Conservation (phyloP, 2,113 vertebrate species). For the Globicephala melas region DNA sequence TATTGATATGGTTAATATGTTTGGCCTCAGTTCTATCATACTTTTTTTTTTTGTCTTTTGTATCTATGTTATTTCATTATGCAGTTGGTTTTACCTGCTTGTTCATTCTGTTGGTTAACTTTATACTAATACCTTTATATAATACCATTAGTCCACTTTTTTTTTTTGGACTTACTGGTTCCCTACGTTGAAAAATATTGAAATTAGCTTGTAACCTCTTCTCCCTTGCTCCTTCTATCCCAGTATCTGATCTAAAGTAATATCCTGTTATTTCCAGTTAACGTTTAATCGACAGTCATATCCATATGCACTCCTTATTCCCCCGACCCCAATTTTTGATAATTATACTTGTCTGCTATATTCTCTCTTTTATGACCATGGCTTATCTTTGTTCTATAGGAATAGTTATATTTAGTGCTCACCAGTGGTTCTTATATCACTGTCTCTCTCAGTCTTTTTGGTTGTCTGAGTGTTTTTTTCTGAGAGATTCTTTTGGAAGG, state of each 20-base stretch:
- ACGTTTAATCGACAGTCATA: neutral
- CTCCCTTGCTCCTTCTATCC: neutral
- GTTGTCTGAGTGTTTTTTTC: conserved; percentile 2
- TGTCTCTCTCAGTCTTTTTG: neutral
- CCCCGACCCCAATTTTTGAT: neutral
- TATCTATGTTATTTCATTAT: conserved; percentile 32
- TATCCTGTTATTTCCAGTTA: conserved; percentile 29
- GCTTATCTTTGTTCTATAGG: neutral
- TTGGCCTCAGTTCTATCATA: conserved; percentile 48
- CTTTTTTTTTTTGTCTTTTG: conserved; percentile 43
- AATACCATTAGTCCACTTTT: conserved; percentile 2
- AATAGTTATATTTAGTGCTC: neutral
- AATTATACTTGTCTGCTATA: neutral
- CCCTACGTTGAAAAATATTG: conserved; percentile 36
- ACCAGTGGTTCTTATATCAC: neutral
- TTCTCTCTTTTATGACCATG: neutral
- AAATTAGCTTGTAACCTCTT: conserved; percentile 3
- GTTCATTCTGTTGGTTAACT: conserved; percentile 30
- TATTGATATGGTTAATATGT: conserved; percentile 51
- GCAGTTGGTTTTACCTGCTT: conserved; percentile 25
- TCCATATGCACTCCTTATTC: neutral
- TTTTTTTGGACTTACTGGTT: conserved; percentile 5
- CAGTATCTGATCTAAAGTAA: conserved; percentile 22
- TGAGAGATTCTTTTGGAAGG: conserved; percentile 27
- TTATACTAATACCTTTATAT: conserved; percentile 30